Evolutionary conservation across 2,888 invertebrate species (phyloP).

Genomic region (Caenorhabditis japonica): DNA sequence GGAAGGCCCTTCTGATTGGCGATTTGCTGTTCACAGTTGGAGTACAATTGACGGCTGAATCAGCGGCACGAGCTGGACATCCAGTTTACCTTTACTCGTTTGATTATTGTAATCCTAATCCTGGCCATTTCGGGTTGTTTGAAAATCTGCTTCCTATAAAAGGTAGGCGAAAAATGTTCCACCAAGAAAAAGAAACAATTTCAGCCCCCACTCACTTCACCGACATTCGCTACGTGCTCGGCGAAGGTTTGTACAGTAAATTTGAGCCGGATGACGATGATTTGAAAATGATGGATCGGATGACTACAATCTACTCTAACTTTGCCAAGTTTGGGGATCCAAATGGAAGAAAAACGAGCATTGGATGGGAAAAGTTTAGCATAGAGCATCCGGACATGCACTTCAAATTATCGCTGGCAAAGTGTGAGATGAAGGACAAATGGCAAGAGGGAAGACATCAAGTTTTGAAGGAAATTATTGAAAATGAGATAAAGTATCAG

Average conservation of each 20-base stretch:
- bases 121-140: slow-evolving; percentile 43
- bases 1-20: slow-evolving; percentile 35
- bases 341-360: neutral
- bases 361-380: neutral
- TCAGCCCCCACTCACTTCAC: slow-evolving; percentile 57
- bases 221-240: slow-evolving; percentile 63
- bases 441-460: neutral
- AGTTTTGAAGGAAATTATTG: neutral
- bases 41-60: slow-evolving; percentile 25
- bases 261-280: slow-evolving; percentile 60
- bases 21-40: slow-evolving; percentile 40
- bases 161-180: too few relatives aligned
- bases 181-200: neutral
- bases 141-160: slow-evolving; percentile 3
- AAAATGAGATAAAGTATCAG: neutral
- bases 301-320: slow-evolving; percentile 60
- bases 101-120: slow-evolving; percentile 52
- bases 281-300: slow-evolving; percentile 53
- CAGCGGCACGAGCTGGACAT: slow-evolving; percentile 32
- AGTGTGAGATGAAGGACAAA: slow-evolving; percentile 5
- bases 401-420: neutral
- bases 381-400: neutral
- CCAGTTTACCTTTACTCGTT: slow-evolving; percentile 58
- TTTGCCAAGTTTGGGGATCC: slow-evolving; percentile 61
- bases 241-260: slow-evolving; percentile 59